phyloP scores from a whole-genome alignment of 2,888 invertebrate species.

The Cynaeus angustus region DNA sequence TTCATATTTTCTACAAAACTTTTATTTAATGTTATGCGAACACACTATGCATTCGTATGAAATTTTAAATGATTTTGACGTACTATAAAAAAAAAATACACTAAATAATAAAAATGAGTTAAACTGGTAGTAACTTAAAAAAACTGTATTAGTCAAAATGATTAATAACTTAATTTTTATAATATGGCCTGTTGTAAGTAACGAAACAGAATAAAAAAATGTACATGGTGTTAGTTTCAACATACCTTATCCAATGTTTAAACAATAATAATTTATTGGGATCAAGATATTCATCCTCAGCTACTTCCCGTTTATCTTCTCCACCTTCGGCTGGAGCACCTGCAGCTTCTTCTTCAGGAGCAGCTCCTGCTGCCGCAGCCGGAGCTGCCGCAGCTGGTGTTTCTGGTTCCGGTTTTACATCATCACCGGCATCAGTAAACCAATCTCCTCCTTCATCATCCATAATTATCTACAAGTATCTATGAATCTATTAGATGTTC shows the following conservation, averaged over 20 bases:
- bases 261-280: slow-evolving; percentile 81
- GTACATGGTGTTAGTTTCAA: no score
- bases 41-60: no score
- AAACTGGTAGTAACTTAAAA: no score
- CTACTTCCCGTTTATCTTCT: slow-evolving; percentile 59
- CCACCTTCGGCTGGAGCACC: slow-evolving; percentile 58
- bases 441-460: slow-evolving; percentile 56
- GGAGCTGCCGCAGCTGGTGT: slow-evolving; percentile 59
- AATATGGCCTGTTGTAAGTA: no score
- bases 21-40: no score
- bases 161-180: no score
- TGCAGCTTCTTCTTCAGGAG: slow-evolving; percentile 62
- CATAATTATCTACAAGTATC: slow-evolving; percentile 48
- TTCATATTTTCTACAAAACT: no score
- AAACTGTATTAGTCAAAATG: no score
- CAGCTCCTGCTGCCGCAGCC: slow-evolving; percentile 60
- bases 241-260: slow-evolving; percentile 88
- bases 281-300: slow-evolving; percentile 73
- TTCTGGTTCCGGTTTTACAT: slow-evolving; percentile 53
- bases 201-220: no score
- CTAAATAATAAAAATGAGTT: no score
- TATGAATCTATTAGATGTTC: not conserved
- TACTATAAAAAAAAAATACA: no score
- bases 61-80: no score
- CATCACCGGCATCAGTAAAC: slow-evolving; percentile 58